These are phyloP conservation scores for Seriola dumerili DNA, from an alignment of 2,113 vertebrate genomes.

Conservation along the genomic window DNA sequence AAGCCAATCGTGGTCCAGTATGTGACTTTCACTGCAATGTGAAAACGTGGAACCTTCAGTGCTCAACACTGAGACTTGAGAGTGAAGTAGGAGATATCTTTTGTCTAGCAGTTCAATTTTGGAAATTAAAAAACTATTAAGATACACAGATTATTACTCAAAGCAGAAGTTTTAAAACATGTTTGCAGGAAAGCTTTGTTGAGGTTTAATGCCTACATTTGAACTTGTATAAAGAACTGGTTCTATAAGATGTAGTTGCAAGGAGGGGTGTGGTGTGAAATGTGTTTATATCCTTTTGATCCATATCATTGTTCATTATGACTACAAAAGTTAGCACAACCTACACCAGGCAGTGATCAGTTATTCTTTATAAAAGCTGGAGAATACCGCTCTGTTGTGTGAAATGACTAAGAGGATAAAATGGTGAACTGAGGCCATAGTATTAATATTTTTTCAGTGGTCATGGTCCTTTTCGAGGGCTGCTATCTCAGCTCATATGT, in stretches of 20 bases:
- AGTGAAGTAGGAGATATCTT: not conserved
- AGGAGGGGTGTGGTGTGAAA: not conserved
- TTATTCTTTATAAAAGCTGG: not conserved
- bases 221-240: not conserved
- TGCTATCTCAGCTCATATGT: not conserved
- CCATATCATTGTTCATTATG: not conserved
- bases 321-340: not conserved
- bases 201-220: not conserved
- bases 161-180: not conserved
- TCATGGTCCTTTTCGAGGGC: not conserved
- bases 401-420: conserved; percentile 2
- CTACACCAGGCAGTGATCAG: not conserved
- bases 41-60: not conserved
- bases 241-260: not conserved
- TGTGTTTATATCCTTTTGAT: not conserved
- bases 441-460: not conserved
- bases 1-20: not conserved
- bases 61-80: too few relatives aligned
- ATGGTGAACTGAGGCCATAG: not conserved
- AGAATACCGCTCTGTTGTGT: not conserved
- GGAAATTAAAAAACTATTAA: not conserved
- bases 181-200: not conserved
- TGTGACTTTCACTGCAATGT: not conserved
- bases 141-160: too few relatives aligned
- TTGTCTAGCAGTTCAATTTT: not conserved